Evolutionary conservation across 2,888 invertebrate species (phyloP).

Genomic region (Isoperla grammatica): DNA sequence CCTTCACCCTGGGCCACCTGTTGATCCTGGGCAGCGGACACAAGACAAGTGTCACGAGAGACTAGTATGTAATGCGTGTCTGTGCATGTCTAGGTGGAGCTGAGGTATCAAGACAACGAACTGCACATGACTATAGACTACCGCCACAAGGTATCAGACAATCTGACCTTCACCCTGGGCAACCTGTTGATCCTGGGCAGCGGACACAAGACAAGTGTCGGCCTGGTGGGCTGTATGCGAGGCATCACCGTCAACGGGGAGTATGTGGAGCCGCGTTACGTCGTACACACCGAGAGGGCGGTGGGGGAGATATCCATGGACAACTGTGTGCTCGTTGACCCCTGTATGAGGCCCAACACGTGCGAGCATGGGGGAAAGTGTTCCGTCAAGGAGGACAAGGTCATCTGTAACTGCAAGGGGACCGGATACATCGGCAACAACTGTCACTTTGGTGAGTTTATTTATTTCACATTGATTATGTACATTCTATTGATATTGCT

Average conservation of each 20-base stretch:
- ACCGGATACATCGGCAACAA: constrained; percentile 91
- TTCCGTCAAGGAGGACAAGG: constrained; percentile 78
- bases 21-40: constrained; percentile 74
- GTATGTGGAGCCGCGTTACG: constrained; percentile 71
- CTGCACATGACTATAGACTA: constrained; percentile 71
- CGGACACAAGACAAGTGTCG: constrained; percentile 56
- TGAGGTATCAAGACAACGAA: constrained; percentile 69
- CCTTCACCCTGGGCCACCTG: constrained; percentile 63
- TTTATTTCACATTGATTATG: too few species aligned
- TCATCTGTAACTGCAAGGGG: constrained; percentile 84
- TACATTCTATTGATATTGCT: too few species aligned
- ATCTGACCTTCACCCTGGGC: constrained; percentile 61
- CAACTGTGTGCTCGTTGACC: constrained; percentile 84
- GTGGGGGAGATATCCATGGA: constrained; percentile 87
- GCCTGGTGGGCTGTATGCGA: constrained; percentile 87
- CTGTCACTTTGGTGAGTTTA: constrained; percentile 71
- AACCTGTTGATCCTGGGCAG: constrained; percentile 74
- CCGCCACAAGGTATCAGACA: constrained; percentile 64
- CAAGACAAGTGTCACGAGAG: constrained; percentile 47
- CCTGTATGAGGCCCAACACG: constrained; percentile 81
- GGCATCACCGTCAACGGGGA: constrained; percentile 80
- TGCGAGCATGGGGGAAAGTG: constrained; percentile 91
- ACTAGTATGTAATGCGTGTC: too few species aligned
- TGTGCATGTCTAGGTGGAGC: constrained; percentile 52
- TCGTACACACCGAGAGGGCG: constrained; percentile 75